Base-by-base conservation (phyloP, 2,113 vertebrate species). In the Pachypanchax playfairii region DNA sequence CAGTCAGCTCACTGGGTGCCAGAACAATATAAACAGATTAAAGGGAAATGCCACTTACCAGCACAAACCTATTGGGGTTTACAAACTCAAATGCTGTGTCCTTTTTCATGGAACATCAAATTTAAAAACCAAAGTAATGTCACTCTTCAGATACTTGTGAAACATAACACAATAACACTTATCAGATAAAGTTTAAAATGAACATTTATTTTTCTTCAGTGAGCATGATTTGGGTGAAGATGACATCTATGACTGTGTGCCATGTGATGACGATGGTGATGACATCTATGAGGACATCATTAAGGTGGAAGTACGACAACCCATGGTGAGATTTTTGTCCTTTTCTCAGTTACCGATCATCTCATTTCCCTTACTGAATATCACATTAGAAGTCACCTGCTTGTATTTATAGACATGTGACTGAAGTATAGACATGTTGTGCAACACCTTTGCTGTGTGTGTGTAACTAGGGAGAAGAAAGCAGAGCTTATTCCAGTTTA, bases 201-300 rank as follows among this genome's bases (percentile, higher is more conserved):
- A 36, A 26, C 53, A n/a, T 24, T 18, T 5, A 10, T 42, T 20
- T 64, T 21, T 51, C 70, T 26, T 0, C 86, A 99, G 97, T 0
- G 97, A 98, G 28, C 97, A 98, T 11, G 97, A 98, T 50, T 79
- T 99, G 90, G 97, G 96, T 2, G 97, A 98, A 87, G 92, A 93
- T 29, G 96, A 98, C 88, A 96, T 98, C 85, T 99, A 99, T 0
- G 97, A 99, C 91, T 98, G 96, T 0, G 97, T 99, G 43, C 96
- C 97, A 0, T 98, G 97, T 6, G 97, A 99, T 20, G 96, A 97
- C 2, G 96, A 98, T 31, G 96, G 95, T 0, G 97, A 98, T 4
- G 97, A 98, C 80, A 97, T 99, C 91, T 99, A 99, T 0, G 97
- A 98, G 89, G 97, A 99, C 89, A 98, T 99, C 91, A 99, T 98